Evolutionary conservation across 23 tunicate species (phyloP).

Genomic region (Halocynthia roretzi): DNA sequence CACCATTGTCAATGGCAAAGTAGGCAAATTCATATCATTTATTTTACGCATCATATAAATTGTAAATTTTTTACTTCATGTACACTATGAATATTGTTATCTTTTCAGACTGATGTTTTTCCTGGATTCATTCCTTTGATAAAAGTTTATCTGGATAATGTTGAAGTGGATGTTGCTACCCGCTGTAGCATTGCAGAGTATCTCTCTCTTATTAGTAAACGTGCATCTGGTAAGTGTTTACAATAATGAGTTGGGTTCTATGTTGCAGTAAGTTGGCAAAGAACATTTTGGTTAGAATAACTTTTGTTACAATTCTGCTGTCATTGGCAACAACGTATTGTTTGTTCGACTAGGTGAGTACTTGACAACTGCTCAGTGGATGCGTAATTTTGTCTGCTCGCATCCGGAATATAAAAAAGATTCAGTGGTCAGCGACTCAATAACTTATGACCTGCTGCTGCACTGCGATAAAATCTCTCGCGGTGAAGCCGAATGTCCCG

Average conservation of each 20-base stretch:
- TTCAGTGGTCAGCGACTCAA: conserved; percentile 64
- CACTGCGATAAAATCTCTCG: conserved; percentile 61
- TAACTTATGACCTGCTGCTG: conserved; percentile 72
- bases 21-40: conserved; percentile 12
- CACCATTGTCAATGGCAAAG: conserved; percentile 92
- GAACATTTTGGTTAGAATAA: too few relatives aligned
- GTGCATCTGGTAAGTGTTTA: conserved; percentile 69
- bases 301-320: too few relatives aligned
- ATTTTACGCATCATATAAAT: background rate
- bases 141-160: conserved; percentile 72
- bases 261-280: too few relatives aligned
- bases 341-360: conserved; percentile 52
- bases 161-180: conserved; percentile 79
- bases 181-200: conserved; percentile 89
- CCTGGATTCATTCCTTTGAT: conserved; percentile 89
- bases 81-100: background rate
- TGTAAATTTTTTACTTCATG: background rate
- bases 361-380: conserved; percentile 94
- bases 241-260: too few relatives aligned
- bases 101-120: conserved; percentile 56
- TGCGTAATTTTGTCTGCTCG: conserved; percentile 66
- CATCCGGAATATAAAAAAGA: conserved; percentile 85
- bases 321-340: background rate
- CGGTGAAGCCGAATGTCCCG: conserved; percentile 38
- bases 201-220: conserved; percentile 74